Percentiles rank a stretch among this genome's conserved stretches.
Conservation (phyloP, 1,140 invertebrate species). For the Mycetomoellerius zeteki region DNA sequence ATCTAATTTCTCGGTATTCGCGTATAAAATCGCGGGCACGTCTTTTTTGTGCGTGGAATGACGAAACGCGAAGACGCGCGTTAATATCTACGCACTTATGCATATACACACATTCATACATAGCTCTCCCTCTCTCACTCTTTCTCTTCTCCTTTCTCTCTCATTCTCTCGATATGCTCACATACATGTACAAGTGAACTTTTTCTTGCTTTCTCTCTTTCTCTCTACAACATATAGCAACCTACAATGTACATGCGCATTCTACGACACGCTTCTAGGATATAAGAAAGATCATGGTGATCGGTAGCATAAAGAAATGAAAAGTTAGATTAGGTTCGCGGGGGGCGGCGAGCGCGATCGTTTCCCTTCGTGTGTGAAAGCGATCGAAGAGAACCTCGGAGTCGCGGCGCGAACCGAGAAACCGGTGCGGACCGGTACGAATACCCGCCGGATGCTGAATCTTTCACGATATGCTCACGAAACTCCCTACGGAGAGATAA, state of each 20-base stretch:
- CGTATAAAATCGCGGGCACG: constrained; percentile 29
- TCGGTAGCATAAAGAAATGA: neutral
- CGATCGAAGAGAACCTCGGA: neutral
- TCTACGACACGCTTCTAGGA: constrained; percentile 41
- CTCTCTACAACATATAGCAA: constrained; percentile 42
- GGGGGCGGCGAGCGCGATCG: constrained; percentile 8
- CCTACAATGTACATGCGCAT: constrained; percentile 67
- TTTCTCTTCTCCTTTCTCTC: neutral
- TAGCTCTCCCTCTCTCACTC: neutral
- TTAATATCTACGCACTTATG: constrained; percentile 21
- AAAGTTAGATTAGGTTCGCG: constrained; percentile 38
- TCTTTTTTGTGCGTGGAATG: constrained; percentile 61
- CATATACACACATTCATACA: neutral
- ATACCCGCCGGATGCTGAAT: neutral
- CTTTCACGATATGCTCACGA: neutral
- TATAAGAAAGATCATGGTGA: constrained; percentile 58
- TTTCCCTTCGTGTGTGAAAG: neutral
- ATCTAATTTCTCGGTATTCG: constrained; percentile 27
- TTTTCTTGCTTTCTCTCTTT: constrained; percentile 47
- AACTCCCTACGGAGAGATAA: neutral
- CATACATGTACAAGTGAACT: constrained; percentile 47
- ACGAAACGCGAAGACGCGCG: constrained; percentile 37
- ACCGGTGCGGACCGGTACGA: neutral
- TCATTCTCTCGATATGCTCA: constrained; percentile 35
- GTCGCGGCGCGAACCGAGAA: neutral